Percentiles rank a stretch among this genome's conserved stretches.
phyloP scores from a whole-genome alignment of 2,888 invertebrate genomes.

The Trachelus troglodyta region DNA sequence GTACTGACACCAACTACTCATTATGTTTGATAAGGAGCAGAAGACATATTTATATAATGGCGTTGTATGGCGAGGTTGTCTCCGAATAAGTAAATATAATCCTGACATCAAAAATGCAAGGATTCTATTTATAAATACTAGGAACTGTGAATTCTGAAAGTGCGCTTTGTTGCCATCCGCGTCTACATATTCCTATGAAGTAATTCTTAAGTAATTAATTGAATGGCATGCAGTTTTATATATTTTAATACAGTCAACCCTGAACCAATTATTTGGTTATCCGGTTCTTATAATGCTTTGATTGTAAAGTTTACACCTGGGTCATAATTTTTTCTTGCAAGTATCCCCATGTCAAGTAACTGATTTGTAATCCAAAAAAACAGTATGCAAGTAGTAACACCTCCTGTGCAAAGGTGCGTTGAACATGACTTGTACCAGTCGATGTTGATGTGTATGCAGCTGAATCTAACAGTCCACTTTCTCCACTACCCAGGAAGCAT shows the following conservation, averaged over 20 bases:
- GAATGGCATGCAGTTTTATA: not conserved
- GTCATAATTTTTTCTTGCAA: slow-evolving; percentile 99
- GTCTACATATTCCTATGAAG: slow-evolving; percentile 74
- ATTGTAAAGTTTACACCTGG: slow-evolving; percentile 67
- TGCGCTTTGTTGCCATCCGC: slow-evolving; percentile 72
- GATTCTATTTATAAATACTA: slow-evolving; percentile 95
- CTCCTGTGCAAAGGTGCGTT: slow-evolving; percentile 71
- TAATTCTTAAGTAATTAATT: not conserved
- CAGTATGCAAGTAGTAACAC: slow-evolving; percentile 78
- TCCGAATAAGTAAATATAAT: slow-evolving; percentile 71
- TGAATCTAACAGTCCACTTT: slow-evolving; percentile 62
- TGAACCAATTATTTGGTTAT: not conserved
- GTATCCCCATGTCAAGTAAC: slow-evolving; percentile 96
- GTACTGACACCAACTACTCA: slow-evolving; percentile 99
- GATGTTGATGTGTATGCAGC: slow-evolving; percentile 53
- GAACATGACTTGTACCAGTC: slow-evolving; percentile 42
- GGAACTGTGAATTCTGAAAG: slow-evolving; percentile 95
- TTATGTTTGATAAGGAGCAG: slow-evolving; percentile 95
- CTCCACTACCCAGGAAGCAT: slow-evolving; percentile 70
- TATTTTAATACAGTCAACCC: not conserved
- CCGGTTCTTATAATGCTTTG: not conserved
- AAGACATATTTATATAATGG: slow-evolving; percentile 96
- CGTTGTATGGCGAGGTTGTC: slow-evolving; percentile 79
- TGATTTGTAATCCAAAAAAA: slow-evolving; percentile 87
- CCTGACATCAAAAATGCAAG: slow-evolving; percentile 83